Conservation (phyloP, 1,140 invertebrate species). For the Zelostemma sp. region DNA sequence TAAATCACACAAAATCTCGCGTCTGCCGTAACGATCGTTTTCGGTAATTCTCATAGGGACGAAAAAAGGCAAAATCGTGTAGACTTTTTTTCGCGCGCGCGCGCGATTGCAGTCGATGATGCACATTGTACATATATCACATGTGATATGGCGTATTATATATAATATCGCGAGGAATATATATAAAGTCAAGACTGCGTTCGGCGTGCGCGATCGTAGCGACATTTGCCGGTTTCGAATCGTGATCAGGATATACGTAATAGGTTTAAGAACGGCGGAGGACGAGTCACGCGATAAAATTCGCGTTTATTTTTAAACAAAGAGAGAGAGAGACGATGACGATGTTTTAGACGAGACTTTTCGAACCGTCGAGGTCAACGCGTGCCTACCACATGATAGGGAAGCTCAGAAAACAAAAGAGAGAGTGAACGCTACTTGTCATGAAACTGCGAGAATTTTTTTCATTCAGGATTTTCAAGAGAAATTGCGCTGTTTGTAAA, state of each 20-base stretch:
- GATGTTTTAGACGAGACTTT: slow-evolving; percentile 26
- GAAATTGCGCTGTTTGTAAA: slow-evolving; percentile 10
- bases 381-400: slow-evolving; percentile 32
- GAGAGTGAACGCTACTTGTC: slow-evolving; percentile 9
- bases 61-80: slow-evolving; percentile 29
- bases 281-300: slow-evolving; percentile 61
- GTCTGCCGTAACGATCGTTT: slow-evolving; percentile 21
- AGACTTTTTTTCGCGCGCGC: slow-evolving; percentile 35
- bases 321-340: slow-evolving; percentile 35
- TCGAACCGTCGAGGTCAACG: slow-evolving; percentile 37
- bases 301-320: slow-evolving; percentile 68
- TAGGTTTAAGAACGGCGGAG: slow-evolving; percentile 59
- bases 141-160: slow-evolving; percentile 48
- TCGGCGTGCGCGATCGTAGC: slow-evolving; percentile 36
- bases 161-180: slow-evolving; percentile 42
- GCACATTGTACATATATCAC: slow-evolving; percentile 47
- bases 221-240: slow-evolving; percentile 55
- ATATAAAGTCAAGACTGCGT: slow-evolving; percentile 41
- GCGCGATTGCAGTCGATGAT: slow-evolving; percentile 35
- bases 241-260: slow-evolving; percentile 71
- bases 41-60: slow-evolving; percentile 28
- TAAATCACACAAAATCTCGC: slow-evolving; percentile 2
- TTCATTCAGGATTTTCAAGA: slow-evolving; percentile 31
- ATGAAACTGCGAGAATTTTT: slow-evolving; percentile 5
- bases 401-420: slow-evolving; percentile 11